Evolutionary conservation across 2,888 invertebrate species (phyloP), one percentile per base, ranked within the genome.

Genomic region (Drosophila aldrichi): DNA sequence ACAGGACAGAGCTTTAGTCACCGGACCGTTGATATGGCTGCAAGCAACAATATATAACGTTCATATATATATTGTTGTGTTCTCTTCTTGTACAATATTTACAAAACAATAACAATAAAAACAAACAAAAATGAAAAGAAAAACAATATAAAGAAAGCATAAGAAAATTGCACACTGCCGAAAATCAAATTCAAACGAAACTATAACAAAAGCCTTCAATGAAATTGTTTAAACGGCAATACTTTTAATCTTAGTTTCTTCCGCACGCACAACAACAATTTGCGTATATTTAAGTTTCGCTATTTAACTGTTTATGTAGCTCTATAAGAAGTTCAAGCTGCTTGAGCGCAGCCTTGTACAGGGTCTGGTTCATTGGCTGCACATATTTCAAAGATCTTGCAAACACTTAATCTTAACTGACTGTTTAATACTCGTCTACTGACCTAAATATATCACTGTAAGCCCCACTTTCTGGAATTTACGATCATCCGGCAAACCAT

Each of bases 21-120:
- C 92, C 92, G 92, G 93, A 92, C 93, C 92, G 92, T 92, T 92
- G 93, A 92, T 90, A 93, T 92, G 93, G 92, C 92, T 93, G 92
- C 64, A 78, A 77, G 55, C 81, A 81, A 79, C 80, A 87, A 74
- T 79, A 52, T 49, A 76, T 77, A 69, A 64, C 54, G 52, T 77
- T 67, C 66, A 72, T 65, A 70, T 60, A 72, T 68, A 70, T 60
- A 64, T 63, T 75, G 62, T 60, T 62, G 55, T 64, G 29, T 49
- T 49, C 48, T 74, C 51, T 63, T 25, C 12, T 43, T 51, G 32
- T 41, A 32, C 1, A 54, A 54, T 51, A 51, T 46, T 38, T 18
- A 60, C 44, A 32, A 5, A 16, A 38, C 44, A 12, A 7, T 18
- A 49, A 20, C 10, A 41, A 46, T 18, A 29, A 18, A 32, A 52